phyloP scores from a whole-genome alignment of 2,888 invertebrate species.

The Eupithecia subumbrata region DNA sequence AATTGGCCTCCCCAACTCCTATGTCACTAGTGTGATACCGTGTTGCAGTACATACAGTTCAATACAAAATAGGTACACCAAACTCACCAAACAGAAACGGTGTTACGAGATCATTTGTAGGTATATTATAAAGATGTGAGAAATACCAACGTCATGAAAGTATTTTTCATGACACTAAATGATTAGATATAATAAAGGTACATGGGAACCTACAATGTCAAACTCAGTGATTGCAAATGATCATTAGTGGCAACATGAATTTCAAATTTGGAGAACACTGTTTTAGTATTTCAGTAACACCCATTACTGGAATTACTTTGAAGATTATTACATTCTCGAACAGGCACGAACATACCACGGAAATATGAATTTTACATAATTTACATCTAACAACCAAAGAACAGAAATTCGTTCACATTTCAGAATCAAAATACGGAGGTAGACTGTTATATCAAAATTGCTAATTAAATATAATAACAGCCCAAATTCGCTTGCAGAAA shows the following conservation, averaged over 20 bases:
- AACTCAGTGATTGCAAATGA: neutral
- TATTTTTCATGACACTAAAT: neutral
- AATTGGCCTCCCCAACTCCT: too few relatives aligned
- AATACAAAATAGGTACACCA: too few relatives aligned
- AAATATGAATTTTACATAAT: neutral
- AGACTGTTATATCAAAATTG: neutral
- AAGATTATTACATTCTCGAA: slow-evolving; percentile 3
- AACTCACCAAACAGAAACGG: too few relatives aligned
- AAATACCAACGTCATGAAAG: neutral
- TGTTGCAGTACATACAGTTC: too few relatives aligned
- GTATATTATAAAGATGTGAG: too few relatives aligned
- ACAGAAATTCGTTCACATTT: neutral
- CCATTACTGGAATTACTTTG: slow-evolving; percentile 4
- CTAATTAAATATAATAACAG: neutral
- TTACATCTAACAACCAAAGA: slow-evolving; percentile 4
- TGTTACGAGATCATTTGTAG: too few relatives aligned
- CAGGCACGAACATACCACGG: neutral
- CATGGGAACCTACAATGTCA: neutral
- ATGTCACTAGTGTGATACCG: too few relatives aligned
- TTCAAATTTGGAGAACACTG: neutral
- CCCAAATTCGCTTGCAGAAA: neutral
- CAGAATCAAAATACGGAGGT: neutral
- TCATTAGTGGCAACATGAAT: neutral
- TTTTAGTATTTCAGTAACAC: slow-evolving; percentile 1
- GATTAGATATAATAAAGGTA: too few relatives aligned